Evolutionary conservation across 2,113 vertebrate species (phyloP).

Genomic region (Tychaedon coryphoeus): DNA sequence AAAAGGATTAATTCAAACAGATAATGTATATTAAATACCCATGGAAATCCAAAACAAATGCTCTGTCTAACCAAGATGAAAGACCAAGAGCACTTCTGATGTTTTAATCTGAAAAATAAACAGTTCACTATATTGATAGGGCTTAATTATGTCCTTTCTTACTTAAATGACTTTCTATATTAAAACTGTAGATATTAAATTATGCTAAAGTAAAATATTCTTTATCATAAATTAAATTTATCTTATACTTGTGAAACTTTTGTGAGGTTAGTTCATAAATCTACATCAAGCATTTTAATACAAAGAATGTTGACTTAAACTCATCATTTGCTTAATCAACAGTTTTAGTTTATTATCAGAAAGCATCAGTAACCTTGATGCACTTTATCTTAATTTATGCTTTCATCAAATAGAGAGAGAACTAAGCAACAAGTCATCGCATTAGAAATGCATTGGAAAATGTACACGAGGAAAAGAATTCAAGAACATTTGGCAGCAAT

Average conservation of each 20-base stretch:
- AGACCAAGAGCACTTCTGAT: conserved; percentile 60
- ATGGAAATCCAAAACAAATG: conserved; percentile 67
- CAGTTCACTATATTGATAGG: conserved; percentile 62
- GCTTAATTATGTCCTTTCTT: conserved; percentile 69
- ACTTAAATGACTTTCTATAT: conserved; percentile 71
- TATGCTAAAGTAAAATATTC: conserved; percentile 37
- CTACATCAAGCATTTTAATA: conserved; percentile 69
- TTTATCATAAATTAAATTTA: conserved; percentile 39
- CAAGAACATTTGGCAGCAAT: background rate
- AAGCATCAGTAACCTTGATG: conserved; percentile 55
- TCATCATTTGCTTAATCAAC: conserved; percentile 66
- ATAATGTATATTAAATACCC: conserved; percentile 39
- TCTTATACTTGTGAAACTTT: conserved; percentile 42
- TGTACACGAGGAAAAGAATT: background rate
- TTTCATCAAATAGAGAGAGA: conserved; percentile 43
- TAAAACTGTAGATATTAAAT: conserved; percentile 58
- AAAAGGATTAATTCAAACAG: conserved; percentile 1
- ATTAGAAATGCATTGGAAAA: conserved; percentile 53
- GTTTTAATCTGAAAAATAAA: conserved; percentile 76
- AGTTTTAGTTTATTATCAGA: conserved; percentile 57
- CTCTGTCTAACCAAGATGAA: conserved; percentile 71
- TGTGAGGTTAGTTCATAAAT: conserved; percentile 47
- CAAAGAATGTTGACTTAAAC: conserved; percentile 52
- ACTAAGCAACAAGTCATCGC: background rate
- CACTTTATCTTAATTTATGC: conserved; percentile 60